Evolutionary conservation across 2,888 invertebrate genomes (phyloP).

Genomic region (Pseudococcus longispinus): DNA sequence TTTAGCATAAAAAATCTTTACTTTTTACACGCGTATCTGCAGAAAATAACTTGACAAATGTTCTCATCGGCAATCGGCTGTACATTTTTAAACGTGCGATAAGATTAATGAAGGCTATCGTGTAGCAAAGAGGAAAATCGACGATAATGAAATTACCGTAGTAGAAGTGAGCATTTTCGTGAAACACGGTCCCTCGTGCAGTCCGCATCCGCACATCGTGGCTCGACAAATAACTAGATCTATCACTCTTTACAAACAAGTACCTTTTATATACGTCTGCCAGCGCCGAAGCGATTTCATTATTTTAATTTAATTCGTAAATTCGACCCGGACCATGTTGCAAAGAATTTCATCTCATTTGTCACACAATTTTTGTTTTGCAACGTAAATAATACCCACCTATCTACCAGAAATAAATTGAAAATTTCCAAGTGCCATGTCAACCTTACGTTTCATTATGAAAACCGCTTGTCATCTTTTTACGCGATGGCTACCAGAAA

Average conservation of each 20-base stretch:
- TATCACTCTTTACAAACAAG: slow-evolving; percentile 45
- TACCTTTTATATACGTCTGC: slow-evolving; percentile 4
- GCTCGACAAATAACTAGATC: slow-evolving; percentile 38
- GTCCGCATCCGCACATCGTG: not conserved
- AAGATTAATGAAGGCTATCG: slow-evolving; percentile 54
- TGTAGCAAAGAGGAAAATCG: slow-evolving; percentile 50
- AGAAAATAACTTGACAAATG: slow-evolving; percentile 50
- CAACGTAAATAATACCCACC: not conserved
- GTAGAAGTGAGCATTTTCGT: slow-evolving; percentile 47
- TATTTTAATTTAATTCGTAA: slow-evolving; percentile 44
- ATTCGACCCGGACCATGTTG: slow-evolving; percentile 36
- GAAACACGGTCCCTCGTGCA: slow-evolving; percentile 43
- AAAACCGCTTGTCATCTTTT: slow-evolving; percentile 7
- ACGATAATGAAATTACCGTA: slow-evolving; percentile 53
- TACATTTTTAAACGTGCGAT: slow-evolving; percentile 50
- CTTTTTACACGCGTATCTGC: not conserved
- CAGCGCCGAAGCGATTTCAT: slow-evolving; percentile 30
- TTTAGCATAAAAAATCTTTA: slow-evolving; percentile 45
- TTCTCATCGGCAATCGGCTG: slow-evolving; percentile 49
- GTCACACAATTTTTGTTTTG: slow-evolving; percentile 16
- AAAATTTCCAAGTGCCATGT: slow-evolving; percentile 8
- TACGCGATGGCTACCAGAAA: not conserved
- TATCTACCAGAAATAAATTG: not conserved
- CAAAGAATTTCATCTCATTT: slow-evolving; percentile 44
- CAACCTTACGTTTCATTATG: not conserved